phyloP scores from a whole-genome alignment of 2,113 vertebrate species.

The Aix galericulata region DNA sequence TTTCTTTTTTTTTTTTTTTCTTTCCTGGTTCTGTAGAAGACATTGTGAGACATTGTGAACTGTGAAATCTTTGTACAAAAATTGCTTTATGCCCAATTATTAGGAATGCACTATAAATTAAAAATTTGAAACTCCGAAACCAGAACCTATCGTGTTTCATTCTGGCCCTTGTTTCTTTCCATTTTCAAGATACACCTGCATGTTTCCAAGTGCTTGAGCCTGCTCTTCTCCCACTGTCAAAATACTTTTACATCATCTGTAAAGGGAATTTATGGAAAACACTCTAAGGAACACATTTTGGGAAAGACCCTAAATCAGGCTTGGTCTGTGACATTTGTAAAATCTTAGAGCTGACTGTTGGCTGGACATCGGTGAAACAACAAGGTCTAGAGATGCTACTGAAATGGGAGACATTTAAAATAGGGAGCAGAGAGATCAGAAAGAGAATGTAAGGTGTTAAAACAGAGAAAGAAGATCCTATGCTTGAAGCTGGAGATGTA shows the following conservation, averaged over 20 bases:
- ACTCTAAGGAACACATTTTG: background rate
- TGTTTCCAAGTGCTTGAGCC: background rate
- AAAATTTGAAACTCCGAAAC: background rate
- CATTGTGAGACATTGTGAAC: background rate
- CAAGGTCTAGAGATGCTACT: background rate
- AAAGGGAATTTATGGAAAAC: background rate
- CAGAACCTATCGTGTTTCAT: accelerated
- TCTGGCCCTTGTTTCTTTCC: background rate
- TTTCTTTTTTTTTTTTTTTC: background rate
- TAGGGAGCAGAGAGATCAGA: background rate
- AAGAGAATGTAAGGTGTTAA: background rate
- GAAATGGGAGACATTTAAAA: background rate
- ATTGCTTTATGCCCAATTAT: background rate
- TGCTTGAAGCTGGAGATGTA: background rate
- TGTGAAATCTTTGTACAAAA: background rate
- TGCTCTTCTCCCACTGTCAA: background rate
- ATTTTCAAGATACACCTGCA: background rate
- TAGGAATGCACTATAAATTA: background rate
- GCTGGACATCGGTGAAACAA: background rate
- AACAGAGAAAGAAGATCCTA: background rate
- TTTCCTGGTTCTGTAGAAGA: background rate
- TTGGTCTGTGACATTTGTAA: no score
- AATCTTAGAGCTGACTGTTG: background rate
- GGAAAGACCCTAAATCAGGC: background rate
- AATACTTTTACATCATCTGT: background rate